These are phyloP conservation scores for Bembecia ichneumoniformis DNA, from an alignment of 2,888 invertebrate genomes.

Conservation along the genomic window DNA sequence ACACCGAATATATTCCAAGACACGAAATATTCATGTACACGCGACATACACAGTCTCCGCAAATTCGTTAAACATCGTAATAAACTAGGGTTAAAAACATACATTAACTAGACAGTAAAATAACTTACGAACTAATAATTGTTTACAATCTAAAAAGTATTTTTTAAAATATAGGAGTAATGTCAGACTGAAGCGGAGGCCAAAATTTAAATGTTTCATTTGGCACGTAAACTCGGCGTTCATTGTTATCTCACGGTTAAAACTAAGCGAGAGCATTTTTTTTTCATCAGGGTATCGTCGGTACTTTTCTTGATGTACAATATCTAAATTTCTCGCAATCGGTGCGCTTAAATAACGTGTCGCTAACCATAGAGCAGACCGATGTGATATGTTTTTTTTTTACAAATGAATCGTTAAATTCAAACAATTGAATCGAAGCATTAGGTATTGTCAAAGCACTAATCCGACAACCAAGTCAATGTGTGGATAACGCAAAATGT, in stretches of 20 bases:
- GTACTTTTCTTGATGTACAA: no score
- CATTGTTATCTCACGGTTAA: no score
- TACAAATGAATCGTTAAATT: slow-evolving; percentile 12
- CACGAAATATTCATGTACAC: slow-evolving; percentile 49
- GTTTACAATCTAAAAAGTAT: slow-evolving; percentile 42
- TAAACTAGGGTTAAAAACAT: slow-evolving; percentile 56
- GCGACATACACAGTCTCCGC: slow-evolving; percentile 56
- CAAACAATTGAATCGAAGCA: neutral
- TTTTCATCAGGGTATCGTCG: no score
- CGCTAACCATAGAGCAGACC: slow-evolving; percentile 2
- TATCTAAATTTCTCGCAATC: no score
- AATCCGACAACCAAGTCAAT: neutral
- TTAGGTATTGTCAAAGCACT: neutral
- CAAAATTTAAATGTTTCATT: slow-evolving; percentile 23
- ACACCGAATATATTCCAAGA: no score
- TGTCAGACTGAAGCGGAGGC: slow-evolving; percentile 30
- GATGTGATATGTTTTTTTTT: slow-evolving; percentile 34
- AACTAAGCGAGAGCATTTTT: no score
- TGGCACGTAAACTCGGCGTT: slow-evolving; percentile 34
- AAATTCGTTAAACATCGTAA: slow-evolving; percentile 32
- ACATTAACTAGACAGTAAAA: slow-evolving; percentile 46
- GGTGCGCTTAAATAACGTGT: no score
- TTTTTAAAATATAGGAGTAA: slow-evolving; percentile 15
- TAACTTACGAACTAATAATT: slow-evolving; percentile 59
- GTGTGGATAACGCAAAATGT: no score